Percentiles rank a stretch among this genome's conserved stretches.
phyloP scores from a whole-genome alignment of 2,888 invertebrate genomes.

The Willowsia nigromaculata region DNA sequence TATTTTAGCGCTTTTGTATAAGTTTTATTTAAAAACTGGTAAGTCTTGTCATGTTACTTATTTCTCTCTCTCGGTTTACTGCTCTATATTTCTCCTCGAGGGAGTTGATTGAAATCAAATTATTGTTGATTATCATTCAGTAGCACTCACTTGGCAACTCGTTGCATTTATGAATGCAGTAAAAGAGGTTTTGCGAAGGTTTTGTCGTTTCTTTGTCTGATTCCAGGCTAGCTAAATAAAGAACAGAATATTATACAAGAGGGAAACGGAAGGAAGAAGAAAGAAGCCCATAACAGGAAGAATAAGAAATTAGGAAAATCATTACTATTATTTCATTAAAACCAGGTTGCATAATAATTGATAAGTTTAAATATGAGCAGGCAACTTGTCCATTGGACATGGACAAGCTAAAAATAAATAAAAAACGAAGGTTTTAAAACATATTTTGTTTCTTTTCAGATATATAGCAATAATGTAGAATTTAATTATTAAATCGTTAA shows the following conservation, averaged over 20 bases:
- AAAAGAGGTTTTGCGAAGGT: too few species aligned
- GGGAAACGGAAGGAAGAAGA: not conserved
- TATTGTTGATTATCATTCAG: conserved; percentile 3
- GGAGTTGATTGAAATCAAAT: too few species aligned
- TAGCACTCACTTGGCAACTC: too few species aligned
- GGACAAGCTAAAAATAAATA: conserved; percentile 2
- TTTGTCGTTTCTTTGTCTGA: too few species aligned
- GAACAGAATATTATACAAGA: not conserved
- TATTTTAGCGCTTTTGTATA: too few species aligned
- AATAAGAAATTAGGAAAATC: not conserved
- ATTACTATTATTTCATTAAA: not conserved
- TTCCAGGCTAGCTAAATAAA: too few species aligned
- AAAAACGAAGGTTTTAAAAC: conserved; percentile 40
- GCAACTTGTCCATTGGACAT: conserved; percentile 8
- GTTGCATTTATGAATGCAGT: too few species aligned
- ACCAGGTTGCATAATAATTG: not conserved
- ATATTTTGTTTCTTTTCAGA: conserved; percentile 38
- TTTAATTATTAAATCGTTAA: conserved; percentile 71
- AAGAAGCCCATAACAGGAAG: not conserved
- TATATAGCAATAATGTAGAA: conserved; percentile 63
- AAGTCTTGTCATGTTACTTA: not conserved
- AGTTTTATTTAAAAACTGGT: not conserved
- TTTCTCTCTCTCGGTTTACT: not conserved
- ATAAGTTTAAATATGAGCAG: conserved; percentile 1
- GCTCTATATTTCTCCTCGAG: too few species aligned